These are phyloP conservation scores for Crenichthys baileyi DNA, from an alignment of 2,797 vertebrate genomes.

Conservation along the genomic window DNA sequence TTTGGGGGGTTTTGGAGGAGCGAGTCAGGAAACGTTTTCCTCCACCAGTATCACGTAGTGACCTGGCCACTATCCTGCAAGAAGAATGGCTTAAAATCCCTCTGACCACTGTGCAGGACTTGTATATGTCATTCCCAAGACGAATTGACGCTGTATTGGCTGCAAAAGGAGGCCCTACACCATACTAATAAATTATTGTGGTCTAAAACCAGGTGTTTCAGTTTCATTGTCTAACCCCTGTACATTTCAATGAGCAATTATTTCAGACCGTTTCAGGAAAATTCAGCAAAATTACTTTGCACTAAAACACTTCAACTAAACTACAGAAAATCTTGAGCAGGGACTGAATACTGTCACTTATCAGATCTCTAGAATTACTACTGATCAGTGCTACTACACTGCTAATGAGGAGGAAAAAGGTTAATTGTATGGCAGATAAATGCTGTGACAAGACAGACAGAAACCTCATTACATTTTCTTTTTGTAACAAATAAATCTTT, in stretches of 20 bases:
- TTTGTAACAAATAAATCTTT: constrained; percentile 22
- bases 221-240: no score
- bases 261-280: neutral
- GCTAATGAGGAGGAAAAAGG: neutral
- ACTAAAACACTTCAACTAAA: neutral
- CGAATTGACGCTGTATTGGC: no score
- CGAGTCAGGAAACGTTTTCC: no score
- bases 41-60: no score
- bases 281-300: neutral
- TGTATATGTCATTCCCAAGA: no score
- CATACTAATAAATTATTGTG: no score
- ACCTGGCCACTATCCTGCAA: no score
- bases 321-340: neutral
- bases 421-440: neutral
- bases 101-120: no score
- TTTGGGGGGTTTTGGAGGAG: no score
- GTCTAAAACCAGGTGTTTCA: no score
- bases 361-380: neutral
- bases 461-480: neutral
- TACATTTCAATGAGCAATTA: constrained; percentile 11
- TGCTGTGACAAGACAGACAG: neutral
- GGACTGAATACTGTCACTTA: neutral
- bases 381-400: neutral
- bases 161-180: no score
- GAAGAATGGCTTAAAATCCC: no score